phyloP scores from a whole-genome alignment of 2,113 vertebrate genomes.

The Solenodon paradoxus region DNA sequence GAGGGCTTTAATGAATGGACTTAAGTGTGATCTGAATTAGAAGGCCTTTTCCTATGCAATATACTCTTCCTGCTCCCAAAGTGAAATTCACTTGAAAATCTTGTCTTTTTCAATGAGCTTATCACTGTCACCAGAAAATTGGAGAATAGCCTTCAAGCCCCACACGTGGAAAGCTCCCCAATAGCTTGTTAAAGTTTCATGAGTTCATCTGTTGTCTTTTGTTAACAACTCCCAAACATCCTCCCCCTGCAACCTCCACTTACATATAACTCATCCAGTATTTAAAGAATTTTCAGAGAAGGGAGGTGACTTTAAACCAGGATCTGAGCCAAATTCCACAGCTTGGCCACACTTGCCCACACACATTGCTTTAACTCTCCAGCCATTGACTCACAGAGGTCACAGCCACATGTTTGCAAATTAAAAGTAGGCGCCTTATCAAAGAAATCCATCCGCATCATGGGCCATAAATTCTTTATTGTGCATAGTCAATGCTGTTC shows the following conservation, averaged over 20 bases:
- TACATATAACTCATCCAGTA: slow-evolving; percentile 55
- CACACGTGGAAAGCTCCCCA: slow-evolving; percentile 43
- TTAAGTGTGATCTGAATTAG: background rate
- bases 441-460: slow-evolving; percentile 65
- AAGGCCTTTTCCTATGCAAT: background rate
- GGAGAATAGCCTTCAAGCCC: background rate
- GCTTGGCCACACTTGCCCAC: slow-evolving; percentile 83
- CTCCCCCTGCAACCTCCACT: background rate
- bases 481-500: slow-evolving; percentile 43
- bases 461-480: slow-evolving; percentile 67
- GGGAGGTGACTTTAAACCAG: slow-evolving; percentile 54
- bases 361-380: slow-evolving; percentile 72
- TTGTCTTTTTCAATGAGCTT: background rate
- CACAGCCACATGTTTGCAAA: slow-evolving; percentile 74
- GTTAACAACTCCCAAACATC: slow-evolving; percentile 47
- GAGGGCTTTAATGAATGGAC: background rate
- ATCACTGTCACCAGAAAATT: background rate
- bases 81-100: background rate
- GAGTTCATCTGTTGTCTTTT: slow-evolving; percentile 58
- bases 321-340: slow-evolving; percentile 71
- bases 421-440: slow-evolving; percentile 78
- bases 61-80: background rate
- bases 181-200: background rate
- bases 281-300: slow-evolving; percentile 73
- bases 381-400: slow-evolving; percentile 61